Evolutionary conservation across 2,888 invertebrate genomes (phyloP).

Genomic region (Zaprionus bogoriensis): DNA sequence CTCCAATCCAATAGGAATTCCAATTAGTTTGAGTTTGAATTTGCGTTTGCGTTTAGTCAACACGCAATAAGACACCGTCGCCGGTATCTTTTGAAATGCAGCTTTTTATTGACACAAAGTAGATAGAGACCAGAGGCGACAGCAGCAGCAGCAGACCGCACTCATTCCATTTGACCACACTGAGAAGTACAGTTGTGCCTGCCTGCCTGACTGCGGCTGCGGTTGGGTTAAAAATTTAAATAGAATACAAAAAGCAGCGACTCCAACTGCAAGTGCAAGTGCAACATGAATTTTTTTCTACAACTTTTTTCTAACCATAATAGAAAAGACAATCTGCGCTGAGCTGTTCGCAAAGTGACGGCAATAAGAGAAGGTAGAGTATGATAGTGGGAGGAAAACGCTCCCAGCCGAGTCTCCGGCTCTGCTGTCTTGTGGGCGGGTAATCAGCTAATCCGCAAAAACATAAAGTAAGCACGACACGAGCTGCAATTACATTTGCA

Average conservation of each 20-base stretch:
- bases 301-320: constrained; percentile 6
- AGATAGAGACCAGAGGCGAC: too few species aligned
- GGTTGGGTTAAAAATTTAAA: constrained; percentile 16
- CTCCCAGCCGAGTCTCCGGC: neutral
- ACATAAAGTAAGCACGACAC: neutral
- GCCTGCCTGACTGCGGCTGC: constrained; percentile 4
- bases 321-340: constrained; percentile 35
- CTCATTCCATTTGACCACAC: too few species aligned
- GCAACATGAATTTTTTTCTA: neutral
- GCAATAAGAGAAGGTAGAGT: neutral
- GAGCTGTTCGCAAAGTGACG: constrained; percentile 38
- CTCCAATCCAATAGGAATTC: neutral
- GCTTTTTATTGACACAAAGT: neutral
- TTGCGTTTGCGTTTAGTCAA: neutral
- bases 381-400: neutral
- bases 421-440: constrained; percentile 9
- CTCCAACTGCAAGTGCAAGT: neutral
- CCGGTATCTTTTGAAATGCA: neutral
- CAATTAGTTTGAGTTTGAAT: neutral
- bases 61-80: neutral
- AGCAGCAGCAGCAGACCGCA: too few species aligned
- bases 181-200: constrained; percentile 30
- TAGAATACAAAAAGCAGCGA: constrained; percentile 19
- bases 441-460: constrained; percentile 31
- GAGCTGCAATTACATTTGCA: neutral